Base-by-base conservation (phyloP, 2,888 invertebrate species). In the Drosophila anomalata region DNA sequence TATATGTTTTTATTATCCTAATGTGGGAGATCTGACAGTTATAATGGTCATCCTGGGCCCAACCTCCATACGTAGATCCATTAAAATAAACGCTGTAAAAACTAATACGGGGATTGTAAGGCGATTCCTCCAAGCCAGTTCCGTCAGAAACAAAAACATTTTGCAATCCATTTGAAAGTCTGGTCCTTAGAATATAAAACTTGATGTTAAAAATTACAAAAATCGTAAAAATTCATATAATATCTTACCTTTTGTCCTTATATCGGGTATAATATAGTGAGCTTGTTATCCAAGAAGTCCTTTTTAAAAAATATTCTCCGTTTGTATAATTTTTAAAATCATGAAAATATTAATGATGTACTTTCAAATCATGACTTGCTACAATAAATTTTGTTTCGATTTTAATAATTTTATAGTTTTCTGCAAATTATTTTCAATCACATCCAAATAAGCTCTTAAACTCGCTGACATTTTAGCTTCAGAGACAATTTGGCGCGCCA, bases 401-500 rank as follows among this genome's bases (percentile, higher is more conserved):
- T 36, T n/a, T n/a, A n/a, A 36, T n/a, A 36, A 41, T 7, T 8
- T 41, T 3, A 3, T 1, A 41, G 41, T 14, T 41, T 14, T 7
- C 3, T 22, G 0, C 1, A 22, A 1, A 22, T 22, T 22, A 22
- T 14, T 1, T 14, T 7, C 2, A 46, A 1, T 11, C 7, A 6
- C 22, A 7, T 4, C 11, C 20, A 9, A 11, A 41, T 3, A 33
- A 29, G 6, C 24, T 26, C 50, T 2, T 3, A 51, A 42, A 9
- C 52, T 42, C 26, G 22, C 17, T 65, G 63, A 44, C 63, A 67
- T 65, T 63, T 63, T 63, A 22, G 14, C 11, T 24, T 8, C 12
- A 12, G 44, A 63, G 63, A 66, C 66, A 24, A 8, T 66, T 65
- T 53, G 63, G 67, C 63, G 63, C 68, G 67, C 52, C 22, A 22